These are phyloP conservation scores for Petrocephalus zakoni DNA, from an alignment of 2,113 vertebrate genomes.

Conservation along the genomic window DNA sequence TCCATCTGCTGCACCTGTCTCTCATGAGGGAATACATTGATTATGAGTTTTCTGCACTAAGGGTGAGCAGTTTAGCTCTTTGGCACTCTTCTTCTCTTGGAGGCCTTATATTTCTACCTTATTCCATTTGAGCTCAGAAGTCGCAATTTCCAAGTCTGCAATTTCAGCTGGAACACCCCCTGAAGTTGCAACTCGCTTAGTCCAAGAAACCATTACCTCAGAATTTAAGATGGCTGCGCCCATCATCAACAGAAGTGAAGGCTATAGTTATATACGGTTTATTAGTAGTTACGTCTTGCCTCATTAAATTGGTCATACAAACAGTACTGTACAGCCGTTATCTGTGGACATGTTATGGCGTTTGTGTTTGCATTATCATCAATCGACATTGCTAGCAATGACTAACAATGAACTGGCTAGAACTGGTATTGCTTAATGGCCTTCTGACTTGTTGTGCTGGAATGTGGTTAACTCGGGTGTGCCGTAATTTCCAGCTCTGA, in stretches of 20 bases:
- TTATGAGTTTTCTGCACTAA: slow-evolving; percentile 89
- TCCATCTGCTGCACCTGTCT: slow-evolving; percentile 93
- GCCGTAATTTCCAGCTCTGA: background rate
- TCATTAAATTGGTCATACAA: background rate
- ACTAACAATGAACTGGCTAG: background rate
- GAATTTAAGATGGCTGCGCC: background rate
- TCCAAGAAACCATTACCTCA: background rate
- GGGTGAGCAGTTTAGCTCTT: slow-evolving; percentile 63
- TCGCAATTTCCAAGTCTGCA: too few species aligned
- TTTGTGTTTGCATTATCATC: background rate
- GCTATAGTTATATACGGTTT: too few species aligned
- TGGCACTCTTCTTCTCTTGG: background rate
- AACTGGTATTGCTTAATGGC: background rate
- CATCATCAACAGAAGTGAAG: background rate
- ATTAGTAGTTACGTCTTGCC: too few species aligned
- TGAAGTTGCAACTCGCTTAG: too few species aligned
- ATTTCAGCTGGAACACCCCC: too few species aligned
- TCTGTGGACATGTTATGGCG: background rate
- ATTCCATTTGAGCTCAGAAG: too few species aligned
- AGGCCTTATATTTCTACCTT: background rate
- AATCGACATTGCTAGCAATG: background rate
- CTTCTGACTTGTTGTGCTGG: background rate
- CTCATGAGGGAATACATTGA: slow-evolving; percentile 98
- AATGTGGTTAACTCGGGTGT: background rate
- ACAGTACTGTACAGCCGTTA: background rate